Conservation (phyloP, 1,140 invertebrate species). For the Hermetia illucens region DNA sequence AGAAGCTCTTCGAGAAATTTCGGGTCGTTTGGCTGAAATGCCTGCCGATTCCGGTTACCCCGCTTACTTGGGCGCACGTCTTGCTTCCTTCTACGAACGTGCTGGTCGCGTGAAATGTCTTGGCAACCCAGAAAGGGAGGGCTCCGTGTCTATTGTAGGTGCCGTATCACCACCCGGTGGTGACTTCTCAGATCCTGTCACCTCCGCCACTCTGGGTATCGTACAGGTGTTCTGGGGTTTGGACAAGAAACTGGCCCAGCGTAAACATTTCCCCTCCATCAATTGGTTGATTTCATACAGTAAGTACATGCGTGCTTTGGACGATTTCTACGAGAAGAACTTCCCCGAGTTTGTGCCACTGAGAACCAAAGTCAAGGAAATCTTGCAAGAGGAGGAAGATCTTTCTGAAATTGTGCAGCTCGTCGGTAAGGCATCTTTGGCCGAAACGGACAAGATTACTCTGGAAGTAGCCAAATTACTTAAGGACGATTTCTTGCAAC, state of each 20-base stretch:
- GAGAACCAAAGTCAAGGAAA: conserved; percentile 88
- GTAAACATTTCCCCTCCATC: conserved; percentile 99
- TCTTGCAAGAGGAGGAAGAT: conserved; percentile 98
- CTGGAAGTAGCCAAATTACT: conserved; percentile 95
- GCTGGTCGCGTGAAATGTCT: conserved; percentile 96
- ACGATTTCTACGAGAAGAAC: conserved; percentile 99
- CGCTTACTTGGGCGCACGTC: conserved; percentile 92
- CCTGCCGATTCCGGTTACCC: conserved; percentile 99
- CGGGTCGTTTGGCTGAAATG: conserved; percentile 99
- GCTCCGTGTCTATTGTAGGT: conserved; percentile 98
- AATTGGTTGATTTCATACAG: conserved; percentile 99
- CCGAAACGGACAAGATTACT: conserved; percentile 98
- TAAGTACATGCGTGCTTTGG: conserved; percentile 95
- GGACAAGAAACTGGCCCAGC: conserved; percentile 97
- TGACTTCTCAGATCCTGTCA: conserved; percentile 99
- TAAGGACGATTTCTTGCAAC: conserved; percentile 99
- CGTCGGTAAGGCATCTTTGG: conserved; percentile 96
- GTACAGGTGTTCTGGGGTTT: conserved; percentile 99
- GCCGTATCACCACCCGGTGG: conserved; percentile 99
- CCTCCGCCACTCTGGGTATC: conserved; percentile 96
- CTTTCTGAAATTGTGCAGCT: conserved; percentile 99
- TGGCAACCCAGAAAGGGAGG: conserved; percentile 94
- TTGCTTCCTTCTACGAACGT: conserved; percentile 99
- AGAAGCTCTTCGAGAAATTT: conserved; percentile 98
- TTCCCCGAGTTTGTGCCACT: conserved; percentile 96